These are phyloP conservation scores for Apistogramma diplotaenia DNA, from an alignment of 2,113 vertebrate genomes.

Conservation along the genomic window DNA sequence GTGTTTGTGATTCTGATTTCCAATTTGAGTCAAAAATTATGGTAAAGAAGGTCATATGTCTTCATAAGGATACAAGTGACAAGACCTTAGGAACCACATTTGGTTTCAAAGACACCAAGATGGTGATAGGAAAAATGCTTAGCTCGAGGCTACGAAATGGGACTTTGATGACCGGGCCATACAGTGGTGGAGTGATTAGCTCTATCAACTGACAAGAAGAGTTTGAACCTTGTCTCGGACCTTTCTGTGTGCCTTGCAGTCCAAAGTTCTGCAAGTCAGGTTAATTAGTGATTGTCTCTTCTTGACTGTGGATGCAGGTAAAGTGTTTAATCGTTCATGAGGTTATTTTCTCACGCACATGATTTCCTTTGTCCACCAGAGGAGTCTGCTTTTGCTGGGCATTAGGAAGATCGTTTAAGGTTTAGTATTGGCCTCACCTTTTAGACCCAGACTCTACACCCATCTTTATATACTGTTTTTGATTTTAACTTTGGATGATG, in stretches of 20 bases:
- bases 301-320: background rate
- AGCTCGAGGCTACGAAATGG: too few species aligned
- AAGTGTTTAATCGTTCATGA: too few species aligned
- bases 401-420: background rate
- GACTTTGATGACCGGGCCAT: too few species aligned
- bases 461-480: background rate
- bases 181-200: background rate
- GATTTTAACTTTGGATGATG: background rate
- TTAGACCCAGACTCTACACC: background rate
- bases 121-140: background rate
- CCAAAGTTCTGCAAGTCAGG: background rate
- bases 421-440: background rate
- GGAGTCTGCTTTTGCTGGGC: background rate
- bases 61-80: background rate
- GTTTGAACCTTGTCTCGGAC: background rate
- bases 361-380: background rate
- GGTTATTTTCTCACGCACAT: background rate
- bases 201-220: rapidly evolving
- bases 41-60: background rate
- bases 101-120: background rate
- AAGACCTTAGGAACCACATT: background rate
- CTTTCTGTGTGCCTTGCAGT: background rate
- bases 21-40: background rate
- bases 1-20: background rate
- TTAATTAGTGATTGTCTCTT: rapidly evolving